Conservation (phyloP, 2,888 invertebrate genomes). For the Diabrotica balteata region DNA sequence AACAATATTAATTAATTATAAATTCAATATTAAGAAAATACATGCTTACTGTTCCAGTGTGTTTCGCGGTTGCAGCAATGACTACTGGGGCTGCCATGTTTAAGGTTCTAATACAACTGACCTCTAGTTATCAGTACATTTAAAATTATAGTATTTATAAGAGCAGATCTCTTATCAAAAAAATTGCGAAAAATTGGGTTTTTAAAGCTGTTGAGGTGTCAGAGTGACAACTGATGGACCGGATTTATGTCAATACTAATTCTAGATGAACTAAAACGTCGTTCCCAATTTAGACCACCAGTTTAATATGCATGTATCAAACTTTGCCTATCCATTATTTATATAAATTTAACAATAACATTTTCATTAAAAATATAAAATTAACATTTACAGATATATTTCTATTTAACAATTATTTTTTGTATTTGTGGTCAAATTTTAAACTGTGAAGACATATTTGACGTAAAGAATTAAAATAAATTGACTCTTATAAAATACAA, state of each 20-base stretch:
- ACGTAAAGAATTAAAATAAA: too few species aligned
- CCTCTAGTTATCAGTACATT: slow-evolving; percentile 19
- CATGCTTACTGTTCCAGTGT: slow-evolving; percentile 81
- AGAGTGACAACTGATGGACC: not conserved
- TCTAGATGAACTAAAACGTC: not conserved
- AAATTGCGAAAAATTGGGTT: slow-evolving; percentile 6
- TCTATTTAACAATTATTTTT: too few species aligned
- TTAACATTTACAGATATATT: too few species aligned
- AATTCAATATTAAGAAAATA: not conserved
- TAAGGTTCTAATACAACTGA: slow-evolving; percentile 8
- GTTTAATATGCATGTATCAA: not conserved
- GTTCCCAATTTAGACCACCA: not conserved
- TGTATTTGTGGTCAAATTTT: too few species aligned
- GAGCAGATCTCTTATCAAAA: not conserved
- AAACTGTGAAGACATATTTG: too few species aligned
- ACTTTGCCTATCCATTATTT: not conserved
- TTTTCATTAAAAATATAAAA: too few species aligned
- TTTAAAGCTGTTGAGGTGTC: not conserved
- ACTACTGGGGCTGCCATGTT: slow-evolving; percentile 71
- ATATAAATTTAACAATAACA: too few species aligned
- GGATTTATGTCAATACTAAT: too few species aligned
- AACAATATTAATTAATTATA: not conserved
- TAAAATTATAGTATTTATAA: not conserved
- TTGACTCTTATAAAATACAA: too few species aligned
- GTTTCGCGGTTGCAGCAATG: slow-evolving; percentile 82